Conservation (phyloP, 2,113 vertebrate species). For the Pterophyllum scalare region DNA sequence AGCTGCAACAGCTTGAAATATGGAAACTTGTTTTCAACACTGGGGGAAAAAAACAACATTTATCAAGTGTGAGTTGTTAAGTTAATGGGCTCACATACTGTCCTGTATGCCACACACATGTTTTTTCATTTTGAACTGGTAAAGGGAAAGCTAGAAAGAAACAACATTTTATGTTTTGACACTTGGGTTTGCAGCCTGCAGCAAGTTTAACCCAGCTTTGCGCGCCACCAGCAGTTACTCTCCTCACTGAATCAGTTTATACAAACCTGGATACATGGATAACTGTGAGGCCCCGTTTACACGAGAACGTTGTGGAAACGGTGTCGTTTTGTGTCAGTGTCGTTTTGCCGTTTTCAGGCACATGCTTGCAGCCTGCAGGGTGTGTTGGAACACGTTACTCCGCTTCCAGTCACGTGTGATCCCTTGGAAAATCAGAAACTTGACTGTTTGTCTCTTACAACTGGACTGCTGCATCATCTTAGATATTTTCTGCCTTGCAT, state of each 20-base stretch:
- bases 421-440: not conserved
- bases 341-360: constrained; percentile 6
- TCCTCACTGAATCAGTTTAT: constrained; percentile 40
- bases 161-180: not conserved
- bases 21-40: not conserved
- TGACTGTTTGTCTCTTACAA: constrained; percentile 3
- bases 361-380: constrained; percentile 24
- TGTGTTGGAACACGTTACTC: constrained; percentile 36
- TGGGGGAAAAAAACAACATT: not conserved
- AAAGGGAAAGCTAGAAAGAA: constrained; percentile 2
- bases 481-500: not conserved
- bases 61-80: not conserved
- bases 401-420: constrained; percentile 25
- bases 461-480: not conserved
- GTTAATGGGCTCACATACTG: no score
- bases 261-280: constrained; percentile 11
- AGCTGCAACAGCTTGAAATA: not conserved
- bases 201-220: constrained; percentile 14
- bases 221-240: constrained; percentile 5
- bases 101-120: not conserved
- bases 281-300: not conserved
- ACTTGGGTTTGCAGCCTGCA: not conserved
- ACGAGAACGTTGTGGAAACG: no score
- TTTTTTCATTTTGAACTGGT: not conserved
- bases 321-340: no score